Evolutionary conservation across 2,888 invertebrate species (phyloP), one percentile per base, ranked within the genome.

Genomic region (Stramonita haemastoma): DNA sequence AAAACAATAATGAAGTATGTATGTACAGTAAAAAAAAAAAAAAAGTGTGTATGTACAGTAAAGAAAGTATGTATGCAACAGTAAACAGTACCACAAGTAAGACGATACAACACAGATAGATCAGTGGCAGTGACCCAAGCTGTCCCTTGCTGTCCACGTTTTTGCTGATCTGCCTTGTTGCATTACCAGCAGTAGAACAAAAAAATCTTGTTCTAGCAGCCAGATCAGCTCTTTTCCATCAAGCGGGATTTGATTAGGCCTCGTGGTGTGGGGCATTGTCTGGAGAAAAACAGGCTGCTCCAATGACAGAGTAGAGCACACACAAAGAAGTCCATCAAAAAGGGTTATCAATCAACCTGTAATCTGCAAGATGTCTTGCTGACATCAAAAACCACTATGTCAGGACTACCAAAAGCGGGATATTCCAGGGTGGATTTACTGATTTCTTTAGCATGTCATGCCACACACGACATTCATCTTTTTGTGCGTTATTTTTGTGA

Each of bases 231-330:
- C 17, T 22, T 60, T 60, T 60, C 60, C 60, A 60, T 60, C 60
- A 60, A 73, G 73, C n/a, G 73, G 73, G 73, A 73, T 29, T 73
- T 26, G 11, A 73, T 73, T 73, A 73, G 73, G 73, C 73, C n/a
- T n/a, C 73, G 13, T n/a, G n/a, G 22, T n/a, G n/a, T 5, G n/a
- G 73, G 46, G n/a, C 73, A 73, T 26, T 73, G 73, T 73, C n/a
- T 26, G 73, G 11, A n/a, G n/a, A 2, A 26, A 73, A 73, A 6
- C n/a, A 13, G 11, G 46, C n/a, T 22, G 73, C 73, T n/a, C 26
- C 73, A 6, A 73, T 73, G 73, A 73, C 73, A 73, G 73, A 73
- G n/a, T 73, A 73, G n/a, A 73, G 73, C 73, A 73, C 73, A 46
- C 73, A 73, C n/a, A n/a, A 26, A 29, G 73, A 60, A 60, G n/a